phyloP scores from a whole-genome alignment of 2,797 vertebrate genomes.

The Pseudochaenichthys georgianus region DNA sequence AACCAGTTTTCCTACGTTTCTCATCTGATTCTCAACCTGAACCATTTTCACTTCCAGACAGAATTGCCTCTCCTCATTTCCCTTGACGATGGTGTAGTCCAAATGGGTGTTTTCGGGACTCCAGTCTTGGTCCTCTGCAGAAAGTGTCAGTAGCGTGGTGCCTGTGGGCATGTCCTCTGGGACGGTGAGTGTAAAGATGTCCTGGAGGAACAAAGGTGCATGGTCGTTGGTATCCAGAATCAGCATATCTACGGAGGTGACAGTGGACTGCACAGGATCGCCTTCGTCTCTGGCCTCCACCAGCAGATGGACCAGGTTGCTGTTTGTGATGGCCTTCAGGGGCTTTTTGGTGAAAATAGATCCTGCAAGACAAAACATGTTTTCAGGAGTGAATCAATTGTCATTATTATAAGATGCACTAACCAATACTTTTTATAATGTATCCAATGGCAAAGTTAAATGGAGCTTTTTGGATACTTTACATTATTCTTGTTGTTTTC shows the following conservation, averaged over 20 bases:
- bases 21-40: constrained; percentile 75
- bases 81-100: constrained; percentile 86
- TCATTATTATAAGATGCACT: not conserved
- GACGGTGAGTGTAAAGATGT: constrained; percentile 85
- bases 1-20: constrained; percentile 84
- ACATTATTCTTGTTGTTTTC: too few relatives aligned
- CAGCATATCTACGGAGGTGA: constrained; percentile 85
- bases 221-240: constrained; percentile 88
- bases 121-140: constrained; percentile 87
- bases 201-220: constrained; percentile 86
- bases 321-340: constrained; percentile 75
- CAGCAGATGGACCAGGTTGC: constrained; percentile 83
- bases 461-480: too few relatives aligned
- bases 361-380: constrained; percentile 81
- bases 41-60: constrained; percentile 83
- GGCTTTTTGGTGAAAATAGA: constrained; percentile 86
- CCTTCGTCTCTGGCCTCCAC: constrained; percentile 91
- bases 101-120: constrained; percentile 83
- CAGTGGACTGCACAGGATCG: constrained; percentile 81
- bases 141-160: constrained; percentile 85
- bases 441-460: not conserved
- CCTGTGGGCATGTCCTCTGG: constrained; percentile 85
- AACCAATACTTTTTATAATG: not conserved
- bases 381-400: not conserved
- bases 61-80: constrained; percentile 88